phyloP scores from a whole-genome alignment of 2,888 invertebrate genomes.

The Imbricaverruca yamaguchii region DNA sequence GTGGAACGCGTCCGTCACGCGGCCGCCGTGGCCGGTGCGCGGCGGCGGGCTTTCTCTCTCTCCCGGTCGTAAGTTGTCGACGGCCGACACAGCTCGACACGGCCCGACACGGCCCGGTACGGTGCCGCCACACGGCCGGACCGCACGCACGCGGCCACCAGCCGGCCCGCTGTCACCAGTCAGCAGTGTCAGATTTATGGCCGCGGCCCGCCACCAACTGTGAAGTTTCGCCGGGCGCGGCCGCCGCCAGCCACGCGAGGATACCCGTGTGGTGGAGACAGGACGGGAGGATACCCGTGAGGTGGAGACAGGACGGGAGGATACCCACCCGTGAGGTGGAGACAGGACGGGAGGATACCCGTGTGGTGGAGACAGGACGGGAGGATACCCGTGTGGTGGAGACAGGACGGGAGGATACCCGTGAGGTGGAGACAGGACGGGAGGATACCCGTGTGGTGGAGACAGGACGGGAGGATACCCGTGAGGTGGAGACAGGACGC shows the following conservation, averaged over 20 bases:
- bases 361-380: neutral
- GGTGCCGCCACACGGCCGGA: too few relatives aligned
- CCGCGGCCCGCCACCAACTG: neutral
- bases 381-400: neutral
- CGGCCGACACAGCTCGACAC: too few relatives aligned
- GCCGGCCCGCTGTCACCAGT: neutral
- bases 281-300: neutral
- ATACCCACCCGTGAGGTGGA: neutral
- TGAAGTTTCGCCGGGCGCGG: neutral
- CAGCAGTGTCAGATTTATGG: neutral
- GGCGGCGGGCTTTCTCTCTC: too few relatives aligned
- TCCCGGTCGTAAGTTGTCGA: too few relatives aligned
- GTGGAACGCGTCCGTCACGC: too few relatives aligned
- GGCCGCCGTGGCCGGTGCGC: too few relatives aligned
- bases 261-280: neutral
- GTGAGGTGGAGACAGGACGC: too few relatives aligned
- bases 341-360: neutral
- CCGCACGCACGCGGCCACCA: too few relatives aligned
- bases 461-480: too few relatives aligned
- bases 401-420: neutral
- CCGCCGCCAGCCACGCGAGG: neutral
- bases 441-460: too few relatives aligned
- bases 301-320: neutral
- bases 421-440: too few relatives aligned
- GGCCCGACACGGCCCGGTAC: too few relatives aligned